Evolutionary conservation across 92 coral and sea anemone genomes (phyloP).

Genomic region (Epizoanthus stellaris): DNA sequence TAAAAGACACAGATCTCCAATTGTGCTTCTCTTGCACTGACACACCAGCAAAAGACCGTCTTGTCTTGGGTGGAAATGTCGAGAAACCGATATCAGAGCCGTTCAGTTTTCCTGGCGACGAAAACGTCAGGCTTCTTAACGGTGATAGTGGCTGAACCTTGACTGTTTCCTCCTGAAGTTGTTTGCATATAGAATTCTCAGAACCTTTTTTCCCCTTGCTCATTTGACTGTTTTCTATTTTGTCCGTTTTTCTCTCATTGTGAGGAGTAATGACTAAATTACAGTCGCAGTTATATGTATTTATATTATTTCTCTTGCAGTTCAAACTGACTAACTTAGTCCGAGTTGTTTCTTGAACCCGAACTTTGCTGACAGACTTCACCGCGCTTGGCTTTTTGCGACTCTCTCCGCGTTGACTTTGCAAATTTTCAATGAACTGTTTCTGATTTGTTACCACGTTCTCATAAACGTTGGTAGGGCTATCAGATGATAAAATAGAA

Average conservation of each 20-base stretch:
- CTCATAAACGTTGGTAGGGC: not conserved
- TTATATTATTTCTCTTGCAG: not conserved
- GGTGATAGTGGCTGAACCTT: constrained; percentile 9
- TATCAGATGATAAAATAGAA: not conserved
- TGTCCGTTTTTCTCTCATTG: constrained; percentile 1
- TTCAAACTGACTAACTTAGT: not conserved
- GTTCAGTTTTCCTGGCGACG: constrained; percentile 6
- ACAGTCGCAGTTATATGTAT: not conserved
- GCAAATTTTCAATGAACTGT: not conserved
- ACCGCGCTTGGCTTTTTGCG: not conserved
- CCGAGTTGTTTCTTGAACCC: not conserved
- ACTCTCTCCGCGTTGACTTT: not conserved
- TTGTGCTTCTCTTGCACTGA: constrained; percentile 2
- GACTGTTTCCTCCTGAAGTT: not conserved
- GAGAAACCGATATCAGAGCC: not conserved
- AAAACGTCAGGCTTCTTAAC: constrained; percentile 33
- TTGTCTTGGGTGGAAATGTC: not conserved
- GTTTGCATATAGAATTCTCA: not conserved
- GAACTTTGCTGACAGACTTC: not conserved
- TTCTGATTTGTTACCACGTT: not conserved
- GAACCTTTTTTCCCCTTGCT: not conserved
- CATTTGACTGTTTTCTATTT: not conserved
- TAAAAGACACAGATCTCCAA: constrained; percentile 35
- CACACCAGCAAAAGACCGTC: constrained; percentile 5
- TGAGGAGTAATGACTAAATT: not conserved